Base-by-base conservation (phyloP, 1,140 invertebrate species). In the Aphis gossypii region DNA sequence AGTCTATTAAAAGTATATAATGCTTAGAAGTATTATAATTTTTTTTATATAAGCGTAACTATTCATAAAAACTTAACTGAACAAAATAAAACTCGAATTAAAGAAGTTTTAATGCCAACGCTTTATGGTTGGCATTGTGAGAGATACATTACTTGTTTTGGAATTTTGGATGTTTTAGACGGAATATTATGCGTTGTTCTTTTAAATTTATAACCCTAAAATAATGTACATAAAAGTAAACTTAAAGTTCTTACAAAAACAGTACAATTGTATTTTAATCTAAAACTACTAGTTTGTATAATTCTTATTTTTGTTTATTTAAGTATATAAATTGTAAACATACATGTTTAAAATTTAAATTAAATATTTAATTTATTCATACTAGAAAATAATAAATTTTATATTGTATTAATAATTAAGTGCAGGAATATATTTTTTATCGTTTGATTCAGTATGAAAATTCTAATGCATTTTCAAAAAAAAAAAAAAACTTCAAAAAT, bases 31-130 rank as follows among this genome's bases (percentile, higher is more conserved):
- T 41, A 41, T 38, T 9, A 41, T 83, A 83, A 38, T 38, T 83
- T 38, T 38, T 41, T 41, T 23, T 41, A 41, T 83, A 38, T 38
- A 41, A 84, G 25, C 25, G 83, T 41, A 41, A 41, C 83, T 84
- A 84, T 84, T 84, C 23, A 84, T 25, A 30, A 18, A 30, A 86
- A 86, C 84, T 86, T 46, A 46, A 86, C 25, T 46, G 6, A 46
- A 86, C 84, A 48, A 30, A 86, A 41, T 86, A 86, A 86, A 86
- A 86, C 84, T 46, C 25, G 11, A 86, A 44, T 86, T 46, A 86
- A 86, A 86, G 44, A 86, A 86, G 84, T 86, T 86, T 86, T 46
- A 48, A 86, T 46, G 30, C 84, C 38, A 86, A 86, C 84, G 46
- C 11, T 86, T 86, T 86, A 86, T 25, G 84, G 41, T 86, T 46